Evolutionary conservation across 2,797 vertebrate genomes (phyloP).

Genomic region (Sebastes variabilis): DNA sequence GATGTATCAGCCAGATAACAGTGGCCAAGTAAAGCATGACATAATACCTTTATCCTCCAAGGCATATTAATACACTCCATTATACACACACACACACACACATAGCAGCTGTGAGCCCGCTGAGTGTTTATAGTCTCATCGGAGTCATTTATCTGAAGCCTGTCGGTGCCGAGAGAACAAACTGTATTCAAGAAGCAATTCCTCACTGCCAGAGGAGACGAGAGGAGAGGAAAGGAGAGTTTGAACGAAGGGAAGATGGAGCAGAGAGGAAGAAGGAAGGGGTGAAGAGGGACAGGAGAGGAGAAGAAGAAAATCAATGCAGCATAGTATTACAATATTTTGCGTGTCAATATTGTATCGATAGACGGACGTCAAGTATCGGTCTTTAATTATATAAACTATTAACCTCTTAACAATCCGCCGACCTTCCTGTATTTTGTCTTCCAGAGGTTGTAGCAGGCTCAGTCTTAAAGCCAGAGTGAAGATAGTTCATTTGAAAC

Average conservation of each 20-base stretch:
- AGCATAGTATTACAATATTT: too few relatives aligned
- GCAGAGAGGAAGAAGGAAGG: too few relatives aligned
- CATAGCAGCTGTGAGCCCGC: not conserved
- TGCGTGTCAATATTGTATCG: too few relatives aligned
- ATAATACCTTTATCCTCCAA: conserved; percentile 1
- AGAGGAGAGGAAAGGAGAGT: not conserved
- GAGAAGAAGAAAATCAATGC: not conserved
- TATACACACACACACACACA: not conserved
- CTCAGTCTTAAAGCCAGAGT: too few relatives aligned
- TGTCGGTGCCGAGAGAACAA: conserved; percentile 10
- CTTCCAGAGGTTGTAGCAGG: too few relatives aligned
- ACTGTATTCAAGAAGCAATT: conserved; percentile 1
- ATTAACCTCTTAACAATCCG: too few relatives aligned
- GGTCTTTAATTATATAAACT: too few relatives aligned
- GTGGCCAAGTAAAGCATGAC: conserved; percentile 1
- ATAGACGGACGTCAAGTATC: too few relatives aligned
- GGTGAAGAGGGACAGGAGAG: too few relatives aligned
- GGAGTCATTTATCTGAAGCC: conserved; percentile 39
- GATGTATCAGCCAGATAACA: conserved; percentile 20
- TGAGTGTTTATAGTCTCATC: conserved; percentile 27
- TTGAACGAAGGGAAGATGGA: too few relatives aligned
- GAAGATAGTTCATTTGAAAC: too few relatives aligned
- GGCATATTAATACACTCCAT: conserved; percentile 11
- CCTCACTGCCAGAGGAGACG: not conserved
- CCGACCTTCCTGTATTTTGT: accelerated